Conservation (phyloP, 2,113 vertebrate species). For the Oreocharis arfaki region DNA sequence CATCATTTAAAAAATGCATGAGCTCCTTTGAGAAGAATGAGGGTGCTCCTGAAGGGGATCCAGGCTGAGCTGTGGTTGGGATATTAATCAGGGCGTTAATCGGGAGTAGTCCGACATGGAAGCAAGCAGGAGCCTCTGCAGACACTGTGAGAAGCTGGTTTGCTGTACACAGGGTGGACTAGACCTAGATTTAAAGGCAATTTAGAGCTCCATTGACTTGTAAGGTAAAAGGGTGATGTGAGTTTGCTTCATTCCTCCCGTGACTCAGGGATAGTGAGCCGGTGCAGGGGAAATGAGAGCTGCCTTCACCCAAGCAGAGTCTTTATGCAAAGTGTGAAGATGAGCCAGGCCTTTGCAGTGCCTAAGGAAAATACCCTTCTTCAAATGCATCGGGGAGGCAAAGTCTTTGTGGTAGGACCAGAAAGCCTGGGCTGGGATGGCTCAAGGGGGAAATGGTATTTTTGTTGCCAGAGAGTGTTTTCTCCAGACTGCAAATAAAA, state of each 20-base stretch:
- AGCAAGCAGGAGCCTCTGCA: neutral
- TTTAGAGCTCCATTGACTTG: constrained; percentile 63
- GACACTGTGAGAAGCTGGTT: neutral
- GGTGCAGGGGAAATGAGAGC: neutral
- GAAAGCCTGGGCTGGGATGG: neutral
- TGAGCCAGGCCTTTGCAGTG: neutral
- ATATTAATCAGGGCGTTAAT: neutral
- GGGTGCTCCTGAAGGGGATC: neutral
- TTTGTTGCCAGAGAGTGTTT: neutral
- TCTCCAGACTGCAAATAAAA: neutral
- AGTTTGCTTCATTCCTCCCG: constrained; percentile 24
- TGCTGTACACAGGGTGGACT: neutral
- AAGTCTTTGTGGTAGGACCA: neutral
- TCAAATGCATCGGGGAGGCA: neutral
- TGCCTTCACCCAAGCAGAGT: neutral
- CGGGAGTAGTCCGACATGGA: neutral
- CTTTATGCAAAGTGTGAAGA: neutral
- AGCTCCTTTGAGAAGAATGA: neutral
- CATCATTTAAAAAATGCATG: neutral
- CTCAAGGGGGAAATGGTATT: neutral
- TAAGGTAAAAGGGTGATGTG: constrained; percentile 26
- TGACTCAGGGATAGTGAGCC: neutral
- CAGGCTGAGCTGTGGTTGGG: neutral
- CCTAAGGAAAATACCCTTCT: neutral
- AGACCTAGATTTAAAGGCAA: constrained; percentile 44